Conservation (phyloP, 2,888 invertebrate species). For the Litoditis marina region DNA sequence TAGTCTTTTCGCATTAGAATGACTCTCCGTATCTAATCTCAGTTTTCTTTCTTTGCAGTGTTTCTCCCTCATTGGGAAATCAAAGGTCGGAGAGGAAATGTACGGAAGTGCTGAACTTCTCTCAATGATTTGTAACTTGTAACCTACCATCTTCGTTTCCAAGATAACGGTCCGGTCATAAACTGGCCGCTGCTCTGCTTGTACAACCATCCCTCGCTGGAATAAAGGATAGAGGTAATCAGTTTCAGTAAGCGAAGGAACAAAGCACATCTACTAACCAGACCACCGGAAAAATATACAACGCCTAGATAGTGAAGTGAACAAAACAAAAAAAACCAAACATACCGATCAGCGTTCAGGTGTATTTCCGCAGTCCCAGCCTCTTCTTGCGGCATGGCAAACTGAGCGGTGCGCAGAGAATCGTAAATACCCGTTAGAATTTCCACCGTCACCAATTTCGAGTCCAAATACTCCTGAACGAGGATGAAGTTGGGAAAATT, state of each 20-base stretch:
- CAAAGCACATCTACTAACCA: too few species aligned
- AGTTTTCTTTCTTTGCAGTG: too few species aligned
- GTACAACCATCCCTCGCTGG: conserved; percentile 45
- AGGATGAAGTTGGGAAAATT: neutral
- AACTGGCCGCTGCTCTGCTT: conserved; percentile 45
- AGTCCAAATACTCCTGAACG: conserved; percentile 15
- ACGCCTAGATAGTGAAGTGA: neutral
- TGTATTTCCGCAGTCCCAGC: conserved; percentile 15
- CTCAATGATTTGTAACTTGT: too few species aligned
- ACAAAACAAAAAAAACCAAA: too few species aligned
- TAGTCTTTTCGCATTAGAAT: too few species aligned
- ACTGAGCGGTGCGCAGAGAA: conserved; percentile 12
- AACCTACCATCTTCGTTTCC: conserved; percentile 45
- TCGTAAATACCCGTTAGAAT: conserved; percentile 15
- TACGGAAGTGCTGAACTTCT: too few species aligned
- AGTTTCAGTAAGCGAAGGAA: neutral
- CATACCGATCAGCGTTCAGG: conserved; percentile 11
- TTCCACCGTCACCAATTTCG: conserved; percentile 8
- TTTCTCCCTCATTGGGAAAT: too few species aligned
- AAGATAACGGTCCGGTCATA: conserved; percentile 41
- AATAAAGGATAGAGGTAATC: neutral
- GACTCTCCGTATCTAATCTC: too few species aligned
- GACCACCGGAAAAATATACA: too few species aligned
- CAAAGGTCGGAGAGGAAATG: too few species aligned
- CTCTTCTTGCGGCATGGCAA: conserved; percentile 18